phyloP scores from a whole-genome alignment of 2,888 invertebrate genomes.

The Vesta saturnalis region DNA sequence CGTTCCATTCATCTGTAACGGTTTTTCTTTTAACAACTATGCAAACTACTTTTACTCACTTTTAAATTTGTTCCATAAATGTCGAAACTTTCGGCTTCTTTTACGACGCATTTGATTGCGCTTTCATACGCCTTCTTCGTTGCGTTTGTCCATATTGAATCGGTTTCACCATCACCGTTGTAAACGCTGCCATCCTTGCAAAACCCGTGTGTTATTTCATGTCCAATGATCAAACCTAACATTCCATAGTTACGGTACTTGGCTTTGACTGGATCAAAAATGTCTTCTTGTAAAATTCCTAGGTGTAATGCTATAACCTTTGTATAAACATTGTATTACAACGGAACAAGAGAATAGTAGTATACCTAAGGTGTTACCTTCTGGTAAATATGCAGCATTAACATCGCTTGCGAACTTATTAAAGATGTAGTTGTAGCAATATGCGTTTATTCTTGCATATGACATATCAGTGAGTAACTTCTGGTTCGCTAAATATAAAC shows the following conservation, averaged over 20 bases:
- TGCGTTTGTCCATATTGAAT: background rate
- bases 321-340: background rate
- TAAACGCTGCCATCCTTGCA: background rate
- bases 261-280: constrained; percentile 45
- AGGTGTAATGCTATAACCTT: constrained; percentile 49
- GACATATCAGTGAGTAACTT: background rate
- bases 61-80: background rate
- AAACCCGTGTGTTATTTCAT: constrained; percentile 47
- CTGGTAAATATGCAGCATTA: background rate
- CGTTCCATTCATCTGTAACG: constrained; percentile 78
- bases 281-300: constrained; percentile 48
- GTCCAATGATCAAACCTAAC: constrained; percentile 53
- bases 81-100: constrained; percentile 9
- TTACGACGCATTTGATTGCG: background rate
- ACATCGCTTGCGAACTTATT: background rate
- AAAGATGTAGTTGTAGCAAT: background rate
- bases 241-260: constrained; percentile 53
- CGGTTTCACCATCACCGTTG: background rate
- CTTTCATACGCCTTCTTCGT: background rate
- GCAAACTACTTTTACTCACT: background rate
- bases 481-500: background rate
- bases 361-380: background rate
- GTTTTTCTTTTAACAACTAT: background rate
- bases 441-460: background rate
- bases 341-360: background rate